A percentile compares a stretch with the other conserved stretches of the same genome.
These are phyloP conservation scores for Saccopteryx leptura DNA, from an alignment of 2,113 vertebrate genomes.

Conservation along the genomic window DNA sequence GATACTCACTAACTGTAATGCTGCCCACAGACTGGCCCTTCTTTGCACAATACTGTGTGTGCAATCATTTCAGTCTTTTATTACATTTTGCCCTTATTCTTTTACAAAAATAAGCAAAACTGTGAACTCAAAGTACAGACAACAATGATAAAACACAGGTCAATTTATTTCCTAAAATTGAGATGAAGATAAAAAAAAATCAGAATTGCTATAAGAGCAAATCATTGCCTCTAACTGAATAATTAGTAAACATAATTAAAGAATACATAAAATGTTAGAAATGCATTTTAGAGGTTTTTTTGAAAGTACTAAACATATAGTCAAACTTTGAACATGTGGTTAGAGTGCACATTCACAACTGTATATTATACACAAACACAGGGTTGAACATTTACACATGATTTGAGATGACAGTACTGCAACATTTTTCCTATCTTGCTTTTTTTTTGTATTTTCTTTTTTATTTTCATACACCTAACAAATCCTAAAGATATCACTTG, in stretches of 20 bases:
- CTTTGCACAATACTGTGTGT: not conserved
- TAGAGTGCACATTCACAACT: not conserved
- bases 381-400: not conserved
- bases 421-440: not conserved
- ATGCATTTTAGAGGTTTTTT: not conserved
- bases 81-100: not conserved
- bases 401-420: not conserved
- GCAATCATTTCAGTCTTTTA: not conserved
- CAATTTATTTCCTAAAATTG: not conserved
- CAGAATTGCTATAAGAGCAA: not conserved
- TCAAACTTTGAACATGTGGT: not conserved
- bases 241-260: not conserved
- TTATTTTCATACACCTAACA: not conserved
- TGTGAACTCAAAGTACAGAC: not conserved
- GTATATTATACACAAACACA: not conserved
- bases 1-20: not conserved
- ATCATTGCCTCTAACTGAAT: not conserved
- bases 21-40: not conserved
- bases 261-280: not conserved
- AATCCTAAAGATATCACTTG: not conserved
- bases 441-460: not conserved
- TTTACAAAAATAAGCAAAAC: not conserved
- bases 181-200: not conserved
- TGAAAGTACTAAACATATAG: not conserved
- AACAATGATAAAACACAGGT: not conserved